phyloP scores from a whole-genome alignment of 1,140 invertebrate genomes.

The Philotrypesis tridentata region DNA sequence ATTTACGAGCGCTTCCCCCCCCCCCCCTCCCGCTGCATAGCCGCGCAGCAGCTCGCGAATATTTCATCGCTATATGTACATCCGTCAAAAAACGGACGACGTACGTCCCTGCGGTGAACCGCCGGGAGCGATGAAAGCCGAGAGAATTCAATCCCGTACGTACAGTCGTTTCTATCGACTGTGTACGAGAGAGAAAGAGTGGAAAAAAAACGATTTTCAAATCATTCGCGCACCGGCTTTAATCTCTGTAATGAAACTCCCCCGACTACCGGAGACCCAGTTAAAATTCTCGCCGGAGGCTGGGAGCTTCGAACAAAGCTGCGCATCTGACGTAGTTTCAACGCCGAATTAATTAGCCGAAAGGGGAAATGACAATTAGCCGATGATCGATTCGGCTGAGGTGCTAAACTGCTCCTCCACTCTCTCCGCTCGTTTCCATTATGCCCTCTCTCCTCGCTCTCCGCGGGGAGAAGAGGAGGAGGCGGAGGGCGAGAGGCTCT shows the following conservation, averaged over 20 bases:
- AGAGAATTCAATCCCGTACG: background rate
- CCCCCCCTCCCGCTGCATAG: too few relatives aligned
- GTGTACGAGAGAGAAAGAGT: background rate
- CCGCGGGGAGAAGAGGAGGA: too few relatives aligned
- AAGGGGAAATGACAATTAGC: slow-evolving; percentile 29
- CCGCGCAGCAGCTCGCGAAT: too few relatives aligned
- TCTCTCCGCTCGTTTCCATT: slow-evolving; percentile 13
- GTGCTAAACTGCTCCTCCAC: background rate
- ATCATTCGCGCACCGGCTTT: background rate
- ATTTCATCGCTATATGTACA: too few relatives aligned
- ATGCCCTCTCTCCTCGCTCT: too few relatives aligned
- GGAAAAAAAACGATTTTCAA: background rate
- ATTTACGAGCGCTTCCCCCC: too few relatives aligned
- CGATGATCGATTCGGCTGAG: background rate
- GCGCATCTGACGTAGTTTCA: too few relatives aligned
- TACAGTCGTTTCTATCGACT: background rate
- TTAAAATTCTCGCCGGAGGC: background rate
- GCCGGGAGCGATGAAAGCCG: background rate
- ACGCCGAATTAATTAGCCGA: slow-evolving; percentile 23
- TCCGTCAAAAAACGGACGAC: too few relatives aligned
- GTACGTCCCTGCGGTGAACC: too few relatives aligned
- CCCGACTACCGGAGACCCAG: too few relatives aligned
- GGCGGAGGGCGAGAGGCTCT: background rate
- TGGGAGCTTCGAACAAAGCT: background rate
- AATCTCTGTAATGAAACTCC: background rate